Percentiles rank a stretch among this genome's conserved stretches.
phyloP scores from a whole-genome alignment of 2,797 vertebrate genomes.

The Fistularia tabacaria region DNA sequence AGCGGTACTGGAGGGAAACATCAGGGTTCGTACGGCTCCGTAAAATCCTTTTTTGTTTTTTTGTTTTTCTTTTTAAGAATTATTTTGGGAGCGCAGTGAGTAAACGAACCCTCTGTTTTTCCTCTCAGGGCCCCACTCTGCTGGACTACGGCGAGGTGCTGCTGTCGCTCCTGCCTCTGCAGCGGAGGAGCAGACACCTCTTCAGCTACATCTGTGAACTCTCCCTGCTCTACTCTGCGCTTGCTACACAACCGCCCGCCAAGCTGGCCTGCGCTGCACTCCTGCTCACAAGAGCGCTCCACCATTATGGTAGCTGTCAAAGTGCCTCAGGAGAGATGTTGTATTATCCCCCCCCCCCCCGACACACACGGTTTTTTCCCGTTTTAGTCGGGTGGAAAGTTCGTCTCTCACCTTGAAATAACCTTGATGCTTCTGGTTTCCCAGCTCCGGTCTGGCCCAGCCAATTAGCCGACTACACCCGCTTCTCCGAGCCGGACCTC shows the following conservation, averaged over 20 bases:
- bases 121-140: constrained; percentile 81
- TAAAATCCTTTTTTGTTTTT: not conserved
- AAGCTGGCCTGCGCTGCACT: constrained; percentile 83
- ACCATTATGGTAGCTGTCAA: constrained; percentile 81
- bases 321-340: too few relatives aligned
- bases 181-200: constrained; percentile 81
- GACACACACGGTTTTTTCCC: not conserved
- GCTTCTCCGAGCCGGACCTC: constrained; percentile 86
- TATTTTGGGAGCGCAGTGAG: not conserved
- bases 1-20: constrained; percentile 88
- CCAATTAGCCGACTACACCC: constrained; percentile 83
- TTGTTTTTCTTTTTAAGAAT: not conserved
- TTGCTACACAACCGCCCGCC: constrained; percentile 78
- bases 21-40: constrained; percentile 70
- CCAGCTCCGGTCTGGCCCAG: constrained; percentile 88
- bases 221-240: constrained; percentile 85
- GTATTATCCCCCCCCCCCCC: not conserved
- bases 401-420: constrained; percentile 3
- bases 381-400: not conserved
- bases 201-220: constrained; percentile 94
- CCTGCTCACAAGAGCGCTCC: constrained; percentile 84
- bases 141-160: constrained; percentile 92
- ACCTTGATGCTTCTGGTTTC: constrained; percentile 7
- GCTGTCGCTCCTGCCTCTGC: constrained; percentile 74
- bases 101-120: not conserved